A percentile compares a stretch with the other conserved stretches of the same genome.
Conservation (phyloP, 1,140 invertebrate species). For the Monomorium pharaonis region DNA sequence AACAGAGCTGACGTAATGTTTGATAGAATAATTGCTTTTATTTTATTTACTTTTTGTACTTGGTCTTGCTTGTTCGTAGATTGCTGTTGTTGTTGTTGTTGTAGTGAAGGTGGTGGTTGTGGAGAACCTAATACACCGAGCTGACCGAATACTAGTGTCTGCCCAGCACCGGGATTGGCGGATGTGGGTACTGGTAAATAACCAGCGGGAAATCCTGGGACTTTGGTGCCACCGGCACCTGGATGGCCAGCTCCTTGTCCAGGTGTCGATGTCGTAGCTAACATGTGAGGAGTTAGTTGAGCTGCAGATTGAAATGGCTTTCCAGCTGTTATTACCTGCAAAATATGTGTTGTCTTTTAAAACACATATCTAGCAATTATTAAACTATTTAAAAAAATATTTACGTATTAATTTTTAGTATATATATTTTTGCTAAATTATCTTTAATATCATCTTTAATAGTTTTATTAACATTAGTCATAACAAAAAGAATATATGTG, state of each 20-base stretch:
- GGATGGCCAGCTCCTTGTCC: constrained; percentile 89
- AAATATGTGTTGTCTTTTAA: constrained; percentile 19
- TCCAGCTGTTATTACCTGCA: constrained; percentile 91
- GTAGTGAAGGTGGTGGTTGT: constrained; percentile 84
- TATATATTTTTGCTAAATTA: background rate
- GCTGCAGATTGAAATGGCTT: constrained; percentile 92
- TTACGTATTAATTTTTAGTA: background rate
- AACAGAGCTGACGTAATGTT: background rate
- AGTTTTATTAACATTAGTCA: no score
- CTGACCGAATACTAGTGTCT: constrained; percentile 93
- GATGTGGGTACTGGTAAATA: constrained; percentile 91
- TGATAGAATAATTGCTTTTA: background rate
- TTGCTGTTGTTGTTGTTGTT: constrained; percentile 82
- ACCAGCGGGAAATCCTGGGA: constrained; percentile 85
- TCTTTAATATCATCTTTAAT: no score
- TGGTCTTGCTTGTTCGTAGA: constrained; percentile 81
- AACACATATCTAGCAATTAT: background rate
- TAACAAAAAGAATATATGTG: no score
- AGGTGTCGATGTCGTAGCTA: constrained; percentile 88
- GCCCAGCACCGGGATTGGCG: constrained; percentile 90
- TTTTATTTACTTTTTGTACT: constrained; percentile 81
- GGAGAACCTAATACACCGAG: constrained; percentile 91
- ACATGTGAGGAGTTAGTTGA: constrained; percentile 91
- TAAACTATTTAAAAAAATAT: background rate
- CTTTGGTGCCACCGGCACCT: constrained; percentile 87